Percentiles rank a stretch among this genome's conserved stretches.
These are phyloP conservation scores for Oriolus oriolus DNA, from an alignment of 2,113 vertebrate species.

Conservation along the genomic window DNA sequence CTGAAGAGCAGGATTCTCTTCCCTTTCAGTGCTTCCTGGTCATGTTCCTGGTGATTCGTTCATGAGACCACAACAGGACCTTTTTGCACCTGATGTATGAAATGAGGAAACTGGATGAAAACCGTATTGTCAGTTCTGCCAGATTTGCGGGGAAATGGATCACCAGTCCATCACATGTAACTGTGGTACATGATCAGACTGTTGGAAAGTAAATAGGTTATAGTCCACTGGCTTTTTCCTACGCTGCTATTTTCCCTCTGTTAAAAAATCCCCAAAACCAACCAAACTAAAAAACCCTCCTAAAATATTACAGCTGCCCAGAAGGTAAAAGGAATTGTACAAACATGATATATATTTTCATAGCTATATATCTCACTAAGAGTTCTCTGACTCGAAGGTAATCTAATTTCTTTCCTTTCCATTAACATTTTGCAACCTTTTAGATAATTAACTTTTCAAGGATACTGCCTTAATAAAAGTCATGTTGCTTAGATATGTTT, in stretches of 20 bases:
- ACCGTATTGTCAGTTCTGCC: not conserved
- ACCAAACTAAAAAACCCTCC: not conserved
- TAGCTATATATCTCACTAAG: not conserved
- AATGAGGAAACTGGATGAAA: not conserved
- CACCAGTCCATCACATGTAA: not conserved
- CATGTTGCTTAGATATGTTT: not conserved
- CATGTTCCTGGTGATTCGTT: not conserved
- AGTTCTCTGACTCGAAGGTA: not conserved
- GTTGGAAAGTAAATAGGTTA: not conserved
- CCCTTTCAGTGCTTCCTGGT: not conserved
- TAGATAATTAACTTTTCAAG: constrained; percentile 22
- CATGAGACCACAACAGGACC: not conserved
- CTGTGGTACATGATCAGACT: not conserved
- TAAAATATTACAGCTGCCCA: not conserved
- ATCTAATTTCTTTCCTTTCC: not conserved
- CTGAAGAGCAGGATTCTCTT: not conserved
- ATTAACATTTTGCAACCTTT: constrained; percentile 14
- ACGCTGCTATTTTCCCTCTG: not conserved
- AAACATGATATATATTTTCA: not conserved
- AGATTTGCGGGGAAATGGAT: not conserved
- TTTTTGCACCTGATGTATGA: not conserved
- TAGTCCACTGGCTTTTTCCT: not conserved
- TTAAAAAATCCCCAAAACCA: not conserved
- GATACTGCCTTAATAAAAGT: not conserved
- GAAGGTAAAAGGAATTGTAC: not conserved